Evolutionary conservation across 2,113 vertebrate genomes (phyloP), one percentile per base, ranked within the genome.

Genomic region (Octodon degus): DNA sequence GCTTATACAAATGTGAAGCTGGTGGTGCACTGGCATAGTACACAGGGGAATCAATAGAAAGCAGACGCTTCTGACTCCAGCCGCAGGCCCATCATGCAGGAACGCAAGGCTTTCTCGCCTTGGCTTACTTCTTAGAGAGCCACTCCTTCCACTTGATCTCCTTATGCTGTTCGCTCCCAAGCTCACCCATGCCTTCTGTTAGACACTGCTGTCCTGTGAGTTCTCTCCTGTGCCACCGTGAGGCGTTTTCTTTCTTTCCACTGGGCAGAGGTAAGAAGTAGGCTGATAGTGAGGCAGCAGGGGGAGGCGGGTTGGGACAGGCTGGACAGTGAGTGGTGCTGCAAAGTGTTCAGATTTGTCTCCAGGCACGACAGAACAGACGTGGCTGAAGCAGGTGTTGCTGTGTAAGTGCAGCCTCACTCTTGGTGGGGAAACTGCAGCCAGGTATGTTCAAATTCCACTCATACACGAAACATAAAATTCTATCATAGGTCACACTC

Each of bases 391-490:
- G 76, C 76, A 58, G 53, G 83, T 47, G 63, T 93, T 84, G 58
- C 34, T 37, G 20, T 34, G 47, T 27, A 47, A 34, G 72, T 55
- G 43, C 24, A 91, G 24, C 5, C 65, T 91, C 80, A 68, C n/a
- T 58, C 25, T 70, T 90, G 13, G 43, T 58, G 76, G 22, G 19
- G 24, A 50, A 77, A 88, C 80, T 90, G 87, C 80, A 80, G 62
- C 20, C 22, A 24, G 3, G 37, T 40, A 72, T 79, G 86, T 93
- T 89, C 68, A 74, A 93, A 95, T 53, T 84, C 37, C 7, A 83
- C 32, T 93, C 43, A n/a, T 10, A 79, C 74, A 22, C 34, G 89
- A 94, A 97, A 77, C 81, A 97, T 63, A 89, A 89, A 94, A 72
- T 17, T 93, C 58, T 91, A 76, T 47, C 76, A 34, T 12, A 90